Percentiles rank a stretch among this genome's conserved stretches.
Conservation (phyloP, 2,797 vertebrate genomes). For the Danio jaintianensis region DNA sequence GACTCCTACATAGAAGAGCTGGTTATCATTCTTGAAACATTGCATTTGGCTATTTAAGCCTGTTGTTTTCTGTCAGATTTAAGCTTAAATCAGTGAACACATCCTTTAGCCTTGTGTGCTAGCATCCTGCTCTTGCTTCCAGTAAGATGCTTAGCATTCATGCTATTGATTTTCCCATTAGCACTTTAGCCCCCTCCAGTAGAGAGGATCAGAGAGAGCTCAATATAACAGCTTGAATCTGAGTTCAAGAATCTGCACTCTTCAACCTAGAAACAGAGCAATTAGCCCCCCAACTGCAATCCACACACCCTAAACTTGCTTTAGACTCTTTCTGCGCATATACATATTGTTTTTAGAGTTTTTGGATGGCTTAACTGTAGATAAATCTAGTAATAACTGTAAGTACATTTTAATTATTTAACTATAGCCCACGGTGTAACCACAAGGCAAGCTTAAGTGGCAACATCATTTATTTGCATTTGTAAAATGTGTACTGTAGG, state of each 20-base stretch:
- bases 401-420: slow-evolving; percentile 40
- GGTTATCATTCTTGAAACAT: slow-evolving; percentile 9
- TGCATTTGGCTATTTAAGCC: slow-evolving; percentile 32
- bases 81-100: slow-evolving; percentile 86
- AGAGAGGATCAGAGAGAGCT: slow-evolving; percentile 64
- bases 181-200: slow-evolving; percentile 88
- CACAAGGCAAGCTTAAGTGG: slow-evolving; percentile 21
- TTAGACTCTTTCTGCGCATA: slow-evolving; percentile 23
- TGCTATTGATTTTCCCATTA: slow-evolving; percentile 99
- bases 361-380: slow-evolving; percentile 31
- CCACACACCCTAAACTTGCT: slow-evolving; percentile 5
- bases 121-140: slow-evolving; percentile 92
- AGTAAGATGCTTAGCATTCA: slow-evolving; percentile 98
- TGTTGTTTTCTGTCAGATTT: slow-evolving; percentile 38
- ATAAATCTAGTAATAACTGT: slow-evolving; percentile 22
- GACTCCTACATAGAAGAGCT: neutral
- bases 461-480: slow-evolving; percentile 9
- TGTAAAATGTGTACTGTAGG: neutral
- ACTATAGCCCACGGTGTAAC: slow-evolving; percentile 26
- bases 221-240: slow-evolving; percentile 59
- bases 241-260: slow-evolving; percentile 56
- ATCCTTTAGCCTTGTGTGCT: slow-evolving; percentile 90
- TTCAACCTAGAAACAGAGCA: slow-evolving; percentile 57
- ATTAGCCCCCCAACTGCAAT: slow-evolving; percentile 48
- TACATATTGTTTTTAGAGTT: slow-evolving; percentile 28